Evolutionary conservation across 2,888 invertebrate genomes (phyloP).

Genomic region (Temnothorax rugatulus): DNA sequence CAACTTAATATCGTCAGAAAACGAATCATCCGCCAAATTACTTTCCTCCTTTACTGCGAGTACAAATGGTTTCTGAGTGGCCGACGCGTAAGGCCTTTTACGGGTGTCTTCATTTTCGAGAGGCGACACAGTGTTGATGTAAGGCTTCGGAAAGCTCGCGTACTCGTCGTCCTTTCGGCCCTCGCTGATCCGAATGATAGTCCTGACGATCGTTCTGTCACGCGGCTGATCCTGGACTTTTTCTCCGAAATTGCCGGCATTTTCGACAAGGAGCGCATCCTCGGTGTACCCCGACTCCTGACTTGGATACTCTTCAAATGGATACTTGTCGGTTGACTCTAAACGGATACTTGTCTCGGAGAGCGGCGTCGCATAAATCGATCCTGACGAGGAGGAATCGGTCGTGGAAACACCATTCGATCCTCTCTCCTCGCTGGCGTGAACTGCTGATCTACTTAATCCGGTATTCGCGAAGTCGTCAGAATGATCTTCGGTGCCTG

Average conservation of each 20-base stretch:
- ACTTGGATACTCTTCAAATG: constrained; percentile 14
- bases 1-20: not conserved
- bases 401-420: constrained; percentile 31
- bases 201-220: not conserved
- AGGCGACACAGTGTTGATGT: not conserved
- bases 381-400: constrained; percentile 42
- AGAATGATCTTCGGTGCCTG: not conserved
- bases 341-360: constrained; percentile 1
- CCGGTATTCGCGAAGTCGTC: constrained; percentile 5
- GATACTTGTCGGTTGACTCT: constrained; percentile 3
- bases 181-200: not conserved
- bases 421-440: constrained; percentile 36
- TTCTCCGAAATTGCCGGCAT: constrained; percentile 58
- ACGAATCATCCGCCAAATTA: not conserved
- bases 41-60: not conserved
- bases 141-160: not conserved
- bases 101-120: not conserved
- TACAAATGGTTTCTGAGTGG: not conserved
- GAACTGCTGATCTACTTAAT: not conserved
- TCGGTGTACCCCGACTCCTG: constrained; percentile 19
- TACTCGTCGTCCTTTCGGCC: not conserved
- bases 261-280: constrained; percentile 30
- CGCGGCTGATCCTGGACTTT: constrained; percentile 31
- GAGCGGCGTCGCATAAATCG: constrained; percentile 32
- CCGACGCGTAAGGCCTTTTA: not conserved